These are phyloP conservation scores for Gouania willdenowi DNA, from an alignment of 2,797 vertebrate genomes.

Conservation along the genomic window DNA sequence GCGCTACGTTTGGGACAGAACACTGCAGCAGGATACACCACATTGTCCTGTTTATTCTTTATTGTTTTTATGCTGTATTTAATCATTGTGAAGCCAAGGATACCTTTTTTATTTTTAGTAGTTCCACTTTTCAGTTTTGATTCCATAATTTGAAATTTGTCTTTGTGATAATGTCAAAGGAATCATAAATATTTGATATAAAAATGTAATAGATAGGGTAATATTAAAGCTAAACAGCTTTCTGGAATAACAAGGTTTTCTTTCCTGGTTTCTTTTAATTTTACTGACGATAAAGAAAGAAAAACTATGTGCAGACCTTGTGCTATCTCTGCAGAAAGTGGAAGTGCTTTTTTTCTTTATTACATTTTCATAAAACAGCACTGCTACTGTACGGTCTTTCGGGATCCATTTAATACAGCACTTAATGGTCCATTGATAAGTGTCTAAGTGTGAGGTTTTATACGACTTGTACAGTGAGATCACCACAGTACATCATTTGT, in stretches of 20 bases:
- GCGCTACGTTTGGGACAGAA: too few species aligned
- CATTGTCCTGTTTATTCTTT: too few species aligned
- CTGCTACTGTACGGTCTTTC: constrained; percentile 32
- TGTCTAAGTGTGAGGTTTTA: constrained; percentile 55
- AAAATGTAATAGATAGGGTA: too few species aligned
- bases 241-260: too few species aligned
- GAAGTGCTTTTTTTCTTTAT: constrained; percentile 10
- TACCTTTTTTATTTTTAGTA: background rate
- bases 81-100: background rate
- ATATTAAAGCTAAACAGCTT: too few species aligned
- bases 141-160: background rate
- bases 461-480: constrained; percentile 50
- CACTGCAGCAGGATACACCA: too few species aligned
- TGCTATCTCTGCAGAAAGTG: constrained; percentile 4
- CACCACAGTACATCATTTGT: constrained; percentile 67
- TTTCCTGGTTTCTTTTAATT: too few species aligned
- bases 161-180: too few species aligned
- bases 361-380: constrained; percentile 36
- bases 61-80: background rate
- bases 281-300: too few species aligned
- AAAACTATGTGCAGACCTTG: too few species aligned
- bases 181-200: too few species aligned
- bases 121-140: background rate
- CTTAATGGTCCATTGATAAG: constrained; percentile 65
- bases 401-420: constrained; percentile 53